Evolutionary conservation across 2,888 invertebrate genomes (phyloP).

Genomic region (Rhamphomyia laevipes): DNA sequence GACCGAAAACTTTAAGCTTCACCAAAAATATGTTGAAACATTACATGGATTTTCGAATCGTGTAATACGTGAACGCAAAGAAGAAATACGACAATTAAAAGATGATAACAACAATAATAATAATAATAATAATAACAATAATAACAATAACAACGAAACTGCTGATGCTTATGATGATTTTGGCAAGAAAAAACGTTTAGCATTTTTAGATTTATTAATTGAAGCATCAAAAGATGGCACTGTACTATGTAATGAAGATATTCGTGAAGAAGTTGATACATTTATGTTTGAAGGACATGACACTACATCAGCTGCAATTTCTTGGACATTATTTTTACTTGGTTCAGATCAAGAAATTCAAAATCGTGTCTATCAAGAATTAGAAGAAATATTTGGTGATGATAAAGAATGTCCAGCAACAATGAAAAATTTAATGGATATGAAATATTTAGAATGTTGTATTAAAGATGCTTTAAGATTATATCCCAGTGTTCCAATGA

Average conservation of each 20-base stretch:
- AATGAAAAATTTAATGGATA: conserved; percentile 46
- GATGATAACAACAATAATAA: conserved; percentile 25
- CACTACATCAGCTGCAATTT: conserved; percentile 38
- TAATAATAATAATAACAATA: conserved; percentile 18
- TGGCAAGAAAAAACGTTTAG: conserved; percentile 42
- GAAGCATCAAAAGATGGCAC: conserved; percentile 43
- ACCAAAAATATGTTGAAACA: conserved; percentile 38
- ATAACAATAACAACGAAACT: conserved; percentile 20
- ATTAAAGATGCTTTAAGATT: conserved; percentile 56
- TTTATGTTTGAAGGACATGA: conserved; percentile 50
- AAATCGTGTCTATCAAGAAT: conserved; percentile 39
- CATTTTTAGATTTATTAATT: conserved; percentile 46
- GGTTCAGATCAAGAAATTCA: conserved; percentile 36
- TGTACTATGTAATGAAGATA: conserved; percentile 36
- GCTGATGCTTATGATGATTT: conserved; percentile 29
- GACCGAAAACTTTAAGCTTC: conserved; percentile 42
- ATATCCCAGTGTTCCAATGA: conserved; percentile 55
- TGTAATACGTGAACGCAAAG: conserved; percentile 40
- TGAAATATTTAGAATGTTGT: conserved; percentile 56
- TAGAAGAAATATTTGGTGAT: conserved; percentile 39
- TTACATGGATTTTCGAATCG: conserved; percentile 40
- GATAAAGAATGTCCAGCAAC: conserved; percentile 39
- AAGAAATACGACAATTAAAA: conserved; percentile 28
- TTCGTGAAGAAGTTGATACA: conserved; percentile 52
- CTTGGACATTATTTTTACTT: conserved; percentile 36